Conservation (phyloP, 1,140 invertebrate species). For the Pissodes strobi region DNA sequence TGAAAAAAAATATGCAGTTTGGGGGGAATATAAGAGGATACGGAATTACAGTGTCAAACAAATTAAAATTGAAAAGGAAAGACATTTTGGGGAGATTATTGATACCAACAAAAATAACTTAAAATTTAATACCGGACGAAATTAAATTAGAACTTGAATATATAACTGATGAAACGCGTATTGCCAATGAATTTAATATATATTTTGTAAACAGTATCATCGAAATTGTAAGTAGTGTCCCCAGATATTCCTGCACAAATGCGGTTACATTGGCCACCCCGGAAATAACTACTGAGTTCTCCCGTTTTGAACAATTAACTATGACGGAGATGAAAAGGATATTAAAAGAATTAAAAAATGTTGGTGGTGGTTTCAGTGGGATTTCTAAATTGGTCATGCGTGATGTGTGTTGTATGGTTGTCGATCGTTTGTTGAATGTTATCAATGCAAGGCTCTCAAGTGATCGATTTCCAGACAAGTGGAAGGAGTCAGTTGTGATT, state of each 20-base stretch:
- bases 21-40: not conserved
- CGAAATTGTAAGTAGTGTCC: not conserved
- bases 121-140: not conserved
- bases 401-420: not conserved
- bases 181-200: not conserved
- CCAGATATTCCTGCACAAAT: not conserved
- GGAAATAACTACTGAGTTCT: not conserved
- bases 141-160: not conserved
- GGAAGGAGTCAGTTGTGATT: constrained; percentile 6
- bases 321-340: not conserved
- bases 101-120: not conserved
- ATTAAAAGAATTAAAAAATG: not conserved
- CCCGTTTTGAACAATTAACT: not conserved
- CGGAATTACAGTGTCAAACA: not conserved
- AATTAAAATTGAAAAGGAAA: constrained; percentile 10
- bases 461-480: not conserved
- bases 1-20: not conserved
- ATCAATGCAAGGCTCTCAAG: constrained; percentile 1
- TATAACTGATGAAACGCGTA: not conserved
- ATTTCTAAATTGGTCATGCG: not conserved
- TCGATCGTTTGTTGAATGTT: not conserved
- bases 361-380: constrained; percentile 9
- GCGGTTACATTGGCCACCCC: not conserved
- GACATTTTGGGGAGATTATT: not conserved
- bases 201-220: too few relatives aligned